Base-by-base conservation (phyloP, 2,888 invertebrate species). In the Lasioglossum leucozonium region DNA sequence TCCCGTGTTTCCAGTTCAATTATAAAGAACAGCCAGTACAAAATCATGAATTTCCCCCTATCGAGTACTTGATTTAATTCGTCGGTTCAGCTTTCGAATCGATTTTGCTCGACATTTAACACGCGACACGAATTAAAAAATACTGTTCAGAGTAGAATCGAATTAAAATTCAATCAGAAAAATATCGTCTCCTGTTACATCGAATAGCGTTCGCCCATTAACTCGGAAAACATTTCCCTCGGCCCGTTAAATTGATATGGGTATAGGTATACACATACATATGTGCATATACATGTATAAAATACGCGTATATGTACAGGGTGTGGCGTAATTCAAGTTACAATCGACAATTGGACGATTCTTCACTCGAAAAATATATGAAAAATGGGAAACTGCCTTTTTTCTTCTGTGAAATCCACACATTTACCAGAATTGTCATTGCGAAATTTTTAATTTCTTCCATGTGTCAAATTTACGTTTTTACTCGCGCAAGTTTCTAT, bases 161-260 rank as follows among this genome's bases (percentile, higher is more conserved):
- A 82, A 80, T 82, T 73, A 82, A 73, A 80, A 72, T 55, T 79
- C 72, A 67, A 73, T 82, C 62, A 67, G 80, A 51, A 74, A 37
- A 58, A 55, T 51, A 26, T 51, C 72, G 72, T 69, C 44, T 67
- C 72, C 73, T 42, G 44, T 72, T 71, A 71, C 40, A 71, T 71
- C 71, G 42, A 71, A 73, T 55, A 82, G 69, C 47, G 73, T 74
- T 69, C 55, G 81, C 30, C 44, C 44, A 44, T 44, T 72, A 72
- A 26, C 16, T 65, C 65, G 65, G 65, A 34, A 65, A 65, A 65
- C 65, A 65, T 65, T 65, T 65, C 65, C 34, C 65, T 30, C 34
- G 16, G 42, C 18, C 44, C 65, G 44, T 76, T 65, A 65, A 76
- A 47, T 44, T 67, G 76, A 65, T 47, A 76, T 62, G 30, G 30